Base-by-base conservation (phyloP, 2,888 invertebrate genomes). In the Mystacides longicornis region DNA sequence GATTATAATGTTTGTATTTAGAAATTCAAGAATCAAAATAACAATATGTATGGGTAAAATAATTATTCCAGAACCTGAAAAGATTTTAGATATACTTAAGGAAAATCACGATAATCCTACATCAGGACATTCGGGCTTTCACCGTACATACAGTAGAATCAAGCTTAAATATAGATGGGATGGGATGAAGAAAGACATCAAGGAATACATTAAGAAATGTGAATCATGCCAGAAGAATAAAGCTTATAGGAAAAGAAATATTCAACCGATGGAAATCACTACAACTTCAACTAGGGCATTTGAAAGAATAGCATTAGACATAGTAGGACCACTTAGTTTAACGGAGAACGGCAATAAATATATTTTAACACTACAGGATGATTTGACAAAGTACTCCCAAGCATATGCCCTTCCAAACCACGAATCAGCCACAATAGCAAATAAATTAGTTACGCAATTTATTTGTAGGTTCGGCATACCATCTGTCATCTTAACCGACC, bases 401-500 rank as follows among this genome's bases (percentile, higher is more conserved):
- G 67, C 68, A 7, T 60, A 58, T 23, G 58, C 67, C 1, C 57
- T 69, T 5, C 63, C 62, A 4, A 66, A 69, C 62, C 56, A 57
- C 18, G 65, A 67, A 63, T 64, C 69, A 1, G 23, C 43, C 45
- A 68, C 67, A 0, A 60, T 69, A 5, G 67, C 68, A 1, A 22
- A 5, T 2, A 1, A 62, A 61, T 51, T 59, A 37, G 23, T 61
- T 66, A 7, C 60, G 60, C 5, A 59, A 58, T 49, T 54, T 57
- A 53, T 64, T 63, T 23, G 62, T 66, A 19, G 59, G 59, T 48
- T 59, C 51, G 55, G 57, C 4, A 57, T 66, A 70, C 73, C 73
- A 63, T 78, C 68, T 42, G 77, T 76, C 27, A 78, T 79, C 57
- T 78, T 78, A 49, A 79, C 77, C 51, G 78, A 79, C 57, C 73